Evolutionary conservation across 2,888 invertebrate species (phyloP).

Genomic region (Pristionchus japonicus): DNA sequence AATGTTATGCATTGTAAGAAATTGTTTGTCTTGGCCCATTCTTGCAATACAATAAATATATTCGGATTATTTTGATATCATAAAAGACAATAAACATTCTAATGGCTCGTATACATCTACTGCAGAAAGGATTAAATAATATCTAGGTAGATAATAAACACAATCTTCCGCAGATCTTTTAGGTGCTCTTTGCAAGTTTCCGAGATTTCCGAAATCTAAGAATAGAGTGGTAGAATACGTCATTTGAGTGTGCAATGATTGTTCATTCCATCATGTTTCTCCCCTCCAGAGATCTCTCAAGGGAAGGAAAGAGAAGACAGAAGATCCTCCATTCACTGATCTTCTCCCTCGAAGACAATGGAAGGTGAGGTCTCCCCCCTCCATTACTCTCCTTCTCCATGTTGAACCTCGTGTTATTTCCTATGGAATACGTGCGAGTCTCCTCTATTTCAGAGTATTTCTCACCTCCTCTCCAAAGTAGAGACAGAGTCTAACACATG

Average conservation of each 20-base stretch:
- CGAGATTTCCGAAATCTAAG: neutral
- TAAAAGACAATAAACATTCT: too few species aligned
- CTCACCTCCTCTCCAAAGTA: neutral
- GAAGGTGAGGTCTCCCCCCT: neutral
- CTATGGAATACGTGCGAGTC: neutral
- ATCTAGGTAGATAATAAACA: too few species aligned
- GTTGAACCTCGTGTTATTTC: neutral
- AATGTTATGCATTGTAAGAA: neutral
- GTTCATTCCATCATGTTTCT: conserved; percentile 18
- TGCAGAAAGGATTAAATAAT: too few species aligned
- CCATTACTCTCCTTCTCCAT: neutral
- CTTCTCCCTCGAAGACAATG: neutral
- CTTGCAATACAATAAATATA: neutral
- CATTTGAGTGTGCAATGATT: neutral
- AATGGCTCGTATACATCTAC: too few species aligned
- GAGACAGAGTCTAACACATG: neutral
- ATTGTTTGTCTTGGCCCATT: neutral
- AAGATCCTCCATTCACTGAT: neutral
- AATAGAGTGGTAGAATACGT: neutral
- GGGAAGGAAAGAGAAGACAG: neutral
- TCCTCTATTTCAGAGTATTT: neutral
- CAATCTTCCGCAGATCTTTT: neutral
- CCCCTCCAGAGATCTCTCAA: neutral
- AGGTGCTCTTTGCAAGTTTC: too few species aligned
- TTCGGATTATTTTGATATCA: too few species aligned